Evolutionary conservation across 2,888 invertebrate genomes (phyloP), one percentile per base, ranked within the genome.

Genomic region (Drosophila atripex): DNA sequence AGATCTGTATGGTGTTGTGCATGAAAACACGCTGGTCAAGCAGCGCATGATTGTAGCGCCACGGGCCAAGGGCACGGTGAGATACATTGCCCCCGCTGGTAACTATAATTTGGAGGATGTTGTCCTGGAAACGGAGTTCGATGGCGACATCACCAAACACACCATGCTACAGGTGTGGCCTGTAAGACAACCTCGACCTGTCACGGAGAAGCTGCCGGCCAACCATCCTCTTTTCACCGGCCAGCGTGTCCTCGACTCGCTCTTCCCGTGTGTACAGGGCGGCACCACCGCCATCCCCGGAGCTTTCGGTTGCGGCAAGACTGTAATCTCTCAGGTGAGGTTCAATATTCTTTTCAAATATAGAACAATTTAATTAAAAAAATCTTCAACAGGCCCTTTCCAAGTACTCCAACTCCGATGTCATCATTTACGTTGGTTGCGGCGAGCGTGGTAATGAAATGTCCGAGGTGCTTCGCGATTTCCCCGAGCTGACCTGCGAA

Each of bases 361-460:
- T 35, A 6, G 1, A 28, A 8, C 3, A 5, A 18, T 18, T 35
- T 35, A n/a, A n/a, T n/a, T n/a, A 35, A 6, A n/a, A 7, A n/a
- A 32, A 32, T 12, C 9, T 9, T 16, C 14, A 8, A 12, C 98
- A 99, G 93, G 97, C 99, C 0, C 93, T 99, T 65, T 99, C 99
- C 86, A 99, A 99, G 92, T 99, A 98, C 93, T 99, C 99, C 90
- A 99, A 99, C 93, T 99, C 98, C 52, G 99, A 99, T 92, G 98
- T 99, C 90, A 99, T 99, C 92, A 93, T 99, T 89, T 99, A 99
- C 93, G 99, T 99, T 60, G 99, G 99, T 46, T 99, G 99, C 92
- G 99, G 99, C 56, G 99, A 99, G 93, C 95, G 99, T 93, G 99
- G 96, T 92, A 99, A 99, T 93, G 99, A 99, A 94, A 99, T 99